Base-by-base conservation (phyloP, 2,888 invertebrate genomes). In the Imbricaverruca yamaguchii region DNA sequence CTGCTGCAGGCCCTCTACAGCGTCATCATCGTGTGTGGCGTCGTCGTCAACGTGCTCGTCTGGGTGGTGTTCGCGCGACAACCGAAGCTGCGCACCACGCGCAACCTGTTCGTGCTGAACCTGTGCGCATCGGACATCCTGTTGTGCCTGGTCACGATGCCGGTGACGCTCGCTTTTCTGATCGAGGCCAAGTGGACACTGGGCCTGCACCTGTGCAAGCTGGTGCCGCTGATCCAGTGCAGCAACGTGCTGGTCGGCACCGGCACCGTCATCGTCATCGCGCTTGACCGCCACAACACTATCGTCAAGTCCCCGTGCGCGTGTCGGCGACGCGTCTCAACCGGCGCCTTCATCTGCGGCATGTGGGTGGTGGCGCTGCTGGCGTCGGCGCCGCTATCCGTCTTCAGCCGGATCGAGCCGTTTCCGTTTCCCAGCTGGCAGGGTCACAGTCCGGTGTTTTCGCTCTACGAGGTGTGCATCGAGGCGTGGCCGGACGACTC, bases 241-340 rank as follows among this genome's bases (percentile, higher is more conserved):
- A 88, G 90, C 83, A 91, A 90, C 85, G 89, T 91, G 77, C 90
- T 91, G 86, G 90, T 91, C 55, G 90, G 90, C 1, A 90, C 91
- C 0, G 90, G 90, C 82, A 90, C 90, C 81, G 91, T 91, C 81
- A 89, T 90, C 0, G 90, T 90, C 81, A 91, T 91, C 67, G 87
- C 88, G 13, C 84, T 88, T 39, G 88, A 88, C 82, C 85, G 88
- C 61, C 87, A 87, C 83, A 85, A 86, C 83, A 87, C 89, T 74
- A 89, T 90, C 82, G 88, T 90, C 8, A 87, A 87, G 82, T 87
- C 87, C 56, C 87, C 87, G 7, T 87, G 85, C 10, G 81, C 82
- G 80, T 81, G 83, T 81, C 81, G 84, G 80, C 79, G 83, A 57
- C 81, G 82, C 78, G 63, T 82, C 9, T 83, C 84, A 23, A 83